Evolutionary conservation across 2,888 invertebrate species (phyloP).

Genomic region (Hirudinaria manillensis): DNA sequence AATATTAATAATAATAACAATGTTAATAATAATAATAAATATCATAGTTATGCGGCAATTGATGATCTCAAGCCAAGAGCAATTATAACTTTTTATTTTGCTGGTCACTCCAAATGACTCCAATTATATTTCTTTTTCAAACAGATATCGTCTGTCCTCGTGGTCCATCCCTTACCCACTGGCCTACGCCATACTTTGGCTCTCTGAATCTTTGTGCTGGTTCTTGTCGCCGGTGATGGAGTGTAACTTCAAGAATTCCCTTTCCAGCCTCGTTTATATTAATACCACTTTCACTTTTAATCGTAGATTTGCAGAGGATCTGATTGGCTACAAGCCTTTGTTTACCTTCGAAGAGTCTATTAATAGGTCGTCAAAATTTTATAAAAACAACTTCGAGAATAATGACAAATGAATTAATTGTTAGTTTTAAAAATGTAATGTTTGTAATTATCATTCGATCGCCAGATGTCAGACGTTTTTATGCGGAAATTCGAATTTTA

Average conservation of each 20-base stretch:
- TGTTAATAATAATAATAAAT: no score
- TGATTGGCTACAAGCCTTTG: slow-evolving; percentile 57
- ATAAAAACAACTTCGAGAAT: slow-evolving; percentile 21
- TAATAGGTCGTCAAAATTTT: slow-evolving; percentile 32
- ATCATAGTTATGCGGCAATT: no score
- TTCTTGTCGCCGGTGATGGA: slow-evolving; percentile 46
- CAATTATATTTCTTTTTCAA: background rate
- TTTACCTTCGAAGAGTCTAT: slow-evolving; percentile 42
- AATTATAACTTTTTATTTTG: no score
- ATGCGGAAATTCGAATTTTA: no score
- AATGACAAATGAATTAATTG: background rate
- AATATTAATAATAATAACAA: no score
- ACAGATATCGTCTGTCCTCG: slow-evolving; percentile 41
- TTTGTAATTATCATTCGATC: no score
- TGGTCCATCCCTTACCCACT: slow-evolving; percentile 48
- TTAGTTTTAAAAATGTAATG: no score
- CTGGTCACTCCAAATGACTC: no score
- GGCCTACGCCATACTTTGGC: slow-evolving; percentile 41
- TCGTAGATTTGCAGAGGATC: slow-evolving; percentile 59
- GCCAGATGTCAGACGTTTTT: no score
- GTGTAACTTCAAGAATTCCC: slow-evolving; percentile 43
- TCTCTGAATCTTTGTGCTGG: slow-evolving; percentile 34
- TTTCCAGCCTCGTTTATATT: slow-evolving; percentile 49
- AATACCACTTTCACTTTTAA: slow-evolving; percentile 61
- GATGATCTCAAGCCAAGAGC: no score